Evolutionary conservation across 2,888 invertebrate genomes (phyloP).

Genomic region (Nemotelus nigrinus): DNA sequence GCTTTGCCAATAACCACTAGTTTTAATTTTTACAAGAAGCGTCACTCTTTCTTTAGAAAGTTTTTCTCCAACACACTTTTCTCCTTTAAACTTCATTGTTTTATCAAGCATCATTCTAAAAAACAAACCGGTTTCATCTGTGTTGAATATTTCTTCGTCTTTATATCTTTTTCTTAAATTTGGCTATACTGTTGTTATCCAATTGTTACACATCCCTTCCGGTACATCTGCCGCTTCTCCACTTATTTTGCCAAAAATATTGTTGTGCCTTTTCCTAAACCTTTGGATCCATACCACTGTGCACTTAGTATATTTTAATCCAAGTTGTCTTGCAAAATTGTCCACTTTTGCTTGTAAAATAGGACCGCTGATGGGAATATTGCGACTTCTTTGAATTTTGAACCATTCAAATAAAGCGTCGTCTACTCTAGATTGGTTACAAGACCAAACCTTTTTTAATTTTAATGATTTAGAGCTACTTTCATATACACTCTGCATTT

Average conservation of each 20-base stretch:
- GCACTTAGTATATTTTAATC: background rate
- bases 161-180: constrained; percentile 7
- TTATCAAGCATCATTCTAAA: constrained; percentile 13
- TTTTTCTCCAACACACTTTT: constrained; percentile 14
- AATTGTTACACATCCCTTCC: constrained; percentile 18
- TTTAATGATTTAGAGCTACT: background rate
- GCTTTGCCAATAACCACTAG: constrained; percentile 15
- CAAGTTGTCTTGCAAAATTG: background rate
- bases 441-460: background rate
- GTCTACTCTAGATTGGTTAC: background rate
- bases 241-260: constrained; percentile 20
- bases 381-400: too few relatives aligned
- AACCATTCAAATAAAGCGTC: too few relatives aligned
- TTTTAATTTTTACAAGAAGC: constrained; percentile 15
- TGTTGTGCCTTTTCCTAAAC: background rate
- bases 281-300: background rate
- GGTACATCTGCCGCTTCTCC: constrained; percentile 15
- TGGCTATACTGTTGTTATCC: constrained; percentile 10
- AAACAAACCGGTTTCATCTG: constrained; percentile 25
- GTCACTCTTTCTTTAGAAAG: constrained; percentile 17
- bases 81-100: constrained; percentile 18
- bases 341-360: background rate
- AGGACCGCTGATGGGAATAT: too few relatives aligned
- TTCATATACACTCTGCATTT: background rate
- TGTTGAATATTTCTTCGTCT: constrained; percentile 27